Conservation (phyloP, 2,888 invertebrate genomes). For the Hirtodrosophila trivittata region DNA sequence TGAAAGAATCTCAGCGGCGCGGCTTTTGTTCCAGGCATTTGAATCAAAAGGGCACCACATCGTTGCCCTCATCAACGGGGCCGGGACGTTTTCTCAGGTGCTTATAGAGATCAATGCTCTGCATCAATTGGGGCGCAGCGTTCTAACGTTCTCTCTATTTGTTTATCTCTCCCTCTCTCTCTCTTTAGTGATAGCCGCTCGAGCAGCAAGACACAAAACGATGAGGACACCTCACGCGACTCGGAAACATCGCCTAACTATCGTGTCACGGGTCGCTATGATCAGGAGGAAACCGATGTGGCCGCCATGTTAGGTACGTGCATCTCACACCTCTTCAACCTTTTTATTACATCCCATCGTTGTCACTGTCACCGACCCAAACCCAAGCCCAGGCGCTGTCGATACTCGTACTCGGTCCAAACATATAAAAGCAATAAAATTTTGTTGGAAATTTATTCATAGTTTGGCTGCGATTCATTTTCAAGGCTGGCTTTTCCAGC, state of each 20-base stretch:
- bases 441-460: conserved; percentile 59
- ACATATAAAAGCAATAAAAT: conserved; percentile 36
- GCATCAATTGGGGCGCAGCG: neutral
- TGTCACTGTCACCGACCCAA: neutral
- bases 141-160: conserved; percentile 9
- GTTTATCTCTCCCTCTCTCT: conserved; percentile 5
- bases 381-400: neutral
- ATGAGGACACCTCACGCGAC: conserved; percentile 95
- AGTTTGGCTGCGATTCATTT: conserved; percentile 55
- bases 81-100: conserved; percentile 83
- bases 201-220: conserved; percentile 85
- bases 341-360: conserved; percentile 44
- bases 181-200: conserved; percentile 82
- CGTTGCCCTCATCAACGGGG: conserved; percentile 83
- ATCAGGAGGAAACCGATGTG: conserved; percentile 97
- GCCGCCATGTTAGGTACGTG: conserved; percentile 95
- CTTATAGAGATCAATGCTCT: conserved; percentile 28
- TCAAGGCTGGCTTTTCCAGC: conserved; percentile 70
- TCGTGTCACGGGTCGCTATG: conserved; percentile 92
- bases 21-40: conserved; percentile 98
- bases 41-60: conserved; percentile 92
- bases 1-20: conserved; percentile 97
- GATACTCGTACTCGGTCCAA: conserved; percentile 3
- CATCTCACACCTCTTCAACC: conserved; percentile 58
- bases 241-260: conserved; percentile 95